These are phyloP conservation scores for Drosophila suzukii DNA, from an alignment of 1,140 invertebrate genomes.

Conservation along the genomic window DNA sequence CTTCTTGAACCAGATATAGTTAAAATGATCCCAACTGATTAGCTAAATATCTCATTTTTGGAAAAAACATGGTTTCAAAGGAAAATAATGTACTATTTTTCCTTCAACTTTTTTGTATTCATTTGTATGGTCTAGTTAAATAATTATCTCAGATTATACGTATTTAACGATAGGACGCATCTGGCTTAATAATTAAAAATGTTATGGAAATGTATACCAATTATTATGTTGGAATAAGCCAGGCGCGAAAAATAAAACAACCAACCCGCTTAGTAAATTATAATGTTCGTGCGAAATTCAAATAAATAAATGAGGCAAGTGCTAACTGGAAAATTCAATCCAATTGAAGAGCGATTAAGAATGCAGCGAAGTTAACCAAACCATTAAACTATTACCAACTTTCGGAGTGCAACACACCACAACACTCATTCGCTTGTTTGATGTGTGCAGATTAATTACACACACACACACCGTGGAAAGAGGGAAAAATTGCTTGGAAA, in stretches of 20 bases:
- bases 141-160: no score
- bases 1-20: no score
- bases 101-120: no score
- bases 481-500: slow-evolving; percentile 72
- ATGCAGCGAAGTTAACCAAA: slow-evolving; percentile 47
- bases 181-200: no score
- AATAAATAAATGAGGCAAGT: slow-evolving; percentile 20
- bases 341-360: slow-evolving; percentile 38
- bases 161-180: no score
- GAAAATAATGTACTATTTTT: no score
- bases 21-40: no score
- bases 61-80: no score
- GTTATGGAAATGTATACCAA: no score
- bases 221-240: background rate
- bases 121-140: no score
- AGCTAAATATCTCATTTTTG: no score
- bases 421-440: slow-evolving; percentile 26
- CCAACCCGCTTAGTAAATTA: slow-evolving; percentile 1
- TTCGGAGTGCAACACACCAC: slow-evolving; percentile 44
- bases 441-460: slow-evolving; percentile 65
- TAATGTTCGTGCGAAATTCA: background rate
- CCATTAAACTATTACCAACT: slow-evolving; percentile 76
- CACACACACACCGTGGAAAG: slow-evolving; percentile 1
- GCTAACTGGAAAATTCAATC: slow-evolving; percentile 32
- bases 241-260: slow-evolving; percentile 2